Base-by-base conservation (phyloP, 2,888 invertebrate species). In the Eupsilia transversa region DNA sequence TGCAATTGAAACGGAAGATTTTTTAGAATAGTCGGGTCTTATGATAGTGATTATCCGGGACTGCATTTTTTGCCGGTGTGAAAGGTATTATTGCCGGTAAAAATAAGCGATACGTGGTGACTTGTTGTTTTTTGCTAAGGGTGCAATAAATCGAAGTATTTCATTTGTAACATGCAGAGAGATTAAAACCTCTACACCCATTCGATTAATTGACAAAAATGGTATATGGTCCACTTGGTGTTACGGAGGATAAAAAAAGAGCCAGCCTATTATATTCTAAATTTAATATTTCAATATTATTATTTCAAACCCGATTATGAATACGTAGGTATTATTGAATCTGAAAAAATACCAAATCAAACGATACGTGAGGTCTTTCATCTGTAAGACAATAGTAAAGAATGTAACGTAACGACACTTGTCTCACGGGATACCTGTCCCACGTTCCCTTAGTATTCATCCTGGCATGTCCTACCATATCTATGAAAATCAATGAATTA, bases 1-100 rank as follows among this genome's bases (percentile, higher is more conserved):
- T 97, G 89, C 17, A 92, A 91, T 64, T 23, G 3, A 27, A 63
- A 35, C 54, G 7, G 3, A 4, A n/a, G 9, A 14, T 2, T 27
- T 54, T 41, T 43, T 38, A 57, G 6, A 35, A 49, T 14, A 17
- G 4, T 30, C 0, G 6, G 10, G 5, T 46, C 12, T 23, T 46
- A 12, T 49, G 2, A 7, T 46, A 30, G 0, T 30, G 17, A 14
- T 12, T 30, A 14, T 20, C 0, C 0, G 10, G 10, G 20, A 3
- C 6, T 17, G 5, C 1, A 14, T 41, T 33, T 5, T 23, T 43
- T 33, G 14, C 3, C 1, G 2, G 14, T 54, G 27, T 14, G 23
- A 41, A 56, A 5, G 3, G 35, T 20, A 38, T 17, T 30, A 23
- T 20, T 35, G 3, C 2, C 12, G 23, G 5, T 67, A 27, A 9